A percentile compares a stretch with the other conserved stretches of the same genome.
These are phyloP conservation scores for Aldrovandia affinis DNA, from an alignment of 2,797 vertebrate genomes.

Conservation along the genomic window DNA sequence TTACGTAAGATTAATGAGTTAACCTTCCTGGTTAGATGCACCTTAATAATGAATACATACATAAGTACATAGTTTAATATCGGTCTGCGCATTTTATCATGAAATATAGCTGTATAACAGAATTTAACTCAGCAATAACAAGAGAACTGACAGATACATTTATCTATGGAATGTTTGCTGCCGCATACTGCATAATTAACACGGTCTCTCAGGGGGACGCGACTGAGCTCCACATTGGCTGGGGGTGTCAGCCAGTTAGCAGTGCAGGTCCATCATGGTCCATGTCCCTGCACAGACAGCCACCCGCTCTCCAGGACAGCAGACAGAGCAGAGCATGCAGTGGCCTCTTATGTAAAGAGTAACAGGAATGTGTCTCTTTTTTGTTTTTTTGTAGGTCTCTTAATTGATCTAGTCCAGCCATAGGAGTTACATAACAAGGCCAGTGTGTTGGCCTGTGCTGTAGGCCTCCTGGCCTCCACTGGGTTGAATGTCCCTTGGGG, in stretches of 20 bases:
- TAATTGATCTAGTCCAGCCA: background rate
- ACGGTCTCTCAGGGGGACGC: too few species aligned
- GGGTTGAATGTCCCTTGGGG: background rate
- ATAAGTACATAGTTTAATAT: background rate
- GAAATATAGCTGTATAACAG: background rate
- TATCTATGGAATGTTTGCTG: background rate
- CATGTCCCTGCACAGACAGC: background rate
- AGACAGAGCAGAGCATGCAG: background rate
- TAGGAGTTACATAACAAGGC: background rate
- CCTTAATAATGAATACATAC: background rate
- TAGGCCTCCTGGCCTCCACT: background rate
- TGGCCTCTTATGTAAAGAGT: background rate
- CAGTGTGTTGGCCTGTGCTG: background rate
- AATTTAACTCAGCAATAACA: background rate
- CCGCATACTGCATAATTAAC: too few species aligned
- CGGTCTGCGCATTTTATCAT: background rate
- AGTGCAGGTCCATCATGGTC: background rate
- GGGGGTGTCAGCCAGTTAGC: background rate
- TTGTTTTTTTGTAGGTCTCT: background rate
- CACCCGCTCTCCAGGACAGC: too few species aligned
- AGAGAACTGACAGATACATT: background rate
- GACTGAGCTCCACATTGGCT: background rate
- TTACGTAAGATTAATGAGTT: background rate
- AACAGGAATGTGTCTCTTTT: background rate
- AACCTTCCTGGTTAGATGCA: background rate